Conservation (phyloP, 2,113 vertebrate genomes). For the Cnemophilus loriae region DNA sequence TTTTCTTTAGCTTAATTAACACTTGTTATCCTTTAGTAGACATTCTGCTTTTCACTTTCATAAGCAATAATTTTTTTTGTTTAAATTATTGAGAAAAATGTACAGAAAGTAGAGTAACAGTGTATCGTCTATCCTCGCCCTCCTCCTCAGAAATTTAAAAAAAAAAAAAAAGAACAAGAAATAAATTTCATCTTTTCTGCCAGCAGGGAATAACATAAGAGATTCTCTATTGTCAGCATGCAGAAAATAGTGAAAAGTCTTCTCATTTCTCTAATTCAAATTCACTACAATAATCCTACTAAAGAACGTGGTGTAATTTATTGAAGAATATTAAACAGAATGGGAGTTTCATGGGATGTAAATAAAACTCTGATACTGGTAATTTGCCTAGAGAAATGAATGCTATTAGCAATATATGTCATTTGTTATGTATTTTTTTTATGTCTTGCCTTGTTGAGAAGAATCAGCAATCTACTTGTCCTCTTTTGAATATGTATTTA, state of each 20-base stretch:
- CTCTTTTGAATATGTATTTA: background rate
- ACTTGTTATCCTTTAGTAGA: background rate
- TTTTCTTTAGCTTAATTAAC: background rate
- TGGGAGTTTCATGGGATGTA: background rate
- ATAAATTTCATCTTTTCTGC: conserved; percentile 39
- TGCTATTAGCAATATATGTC: background rate
- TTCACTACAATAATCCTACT: background rate
- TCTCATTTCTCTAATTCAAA: background rate
- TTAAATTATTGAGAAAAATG: background rate
- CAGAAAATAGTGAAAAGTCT: conserved; percentile 13
- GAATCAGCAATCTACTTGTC: background rate
- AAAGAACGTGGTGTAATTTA: background rate
- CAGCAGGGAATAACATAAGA: conserved; percentile 17
- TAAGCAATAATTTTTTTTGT: background rate
- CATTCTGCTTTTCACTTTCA: background rate
- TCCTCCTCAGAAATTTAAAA: background rate
- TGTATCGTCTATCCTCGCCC: background rate
- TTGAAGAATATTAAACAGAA: conserved; percentile 16
- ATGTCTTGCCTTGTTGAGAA: background rate
- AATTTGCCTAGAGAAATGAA: conserved; percentile 7
- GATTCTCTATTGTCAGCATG: conserved; percentile 2
- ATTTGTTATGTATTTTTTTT: background rate
- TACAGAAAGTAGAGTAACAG: background rate
- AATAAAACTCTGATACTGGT: conserved; percentile 3
- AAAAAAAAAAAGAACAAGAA: background rate